Percentiles rank a stretch among this genome's conserved stretches.
Conservation (phyloP, 2,888 invertebrate species). For the Xanthia togata region DNA sequence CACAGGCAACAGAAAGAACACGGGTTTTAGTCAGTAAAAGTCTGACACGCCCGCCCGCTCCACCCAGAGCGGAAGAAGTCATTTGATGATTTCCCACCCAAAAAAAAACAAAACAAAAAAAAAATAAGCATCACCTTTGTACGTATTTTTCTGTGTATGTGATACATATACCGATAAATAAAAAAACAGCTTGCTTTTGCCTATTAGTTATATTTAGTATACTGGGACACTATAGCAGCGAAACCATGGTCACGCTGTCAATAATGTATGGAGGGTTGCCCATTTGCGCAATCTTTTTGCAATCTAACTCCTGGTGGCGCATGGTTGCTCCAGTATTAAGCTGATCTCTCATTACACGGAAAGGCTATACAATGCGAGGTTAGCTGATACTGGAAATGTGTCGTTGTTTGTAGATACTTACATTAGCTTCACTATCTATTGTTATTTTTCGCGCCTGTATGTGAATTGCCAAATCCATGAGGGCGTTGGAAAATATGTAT, state of each 20-base stretch:
- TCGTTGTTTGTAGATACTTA: slow-evolving; percentile 4
- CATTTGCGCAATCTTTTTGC: no score
- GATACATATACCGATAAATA: no score
- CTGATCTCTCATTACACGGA: not conserved
- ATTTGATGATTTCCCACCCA: no score
- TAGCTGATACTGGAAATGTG: not conserved
- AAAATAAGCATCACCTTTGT: no score
- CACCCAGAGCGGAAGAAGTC: no score
- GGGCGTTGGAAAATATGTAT: slow-evolving; percentile 25
- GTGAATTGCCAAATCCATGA: slow-evolving; percentile 24
- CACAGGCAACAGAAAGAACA: no score
- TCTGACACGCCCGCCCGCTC: no score
- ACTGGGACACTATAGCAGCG: not conserved
- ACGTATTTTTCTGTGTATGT: no score
- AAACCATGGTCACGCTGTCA: not conserved
- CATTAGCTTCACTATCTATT: slow-evolving; percentile 5
- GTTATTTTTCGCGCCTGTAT: slow-evolving; percentile 20
- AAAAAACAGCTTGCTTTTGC: not conserved
- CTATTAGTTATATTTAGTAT: not conserved
- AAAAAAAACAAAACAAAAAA: no score
- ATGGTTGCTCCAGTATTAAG: not conserved
- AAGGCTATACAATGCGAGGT: not conserved
- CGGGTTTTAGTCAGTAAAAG: no score
- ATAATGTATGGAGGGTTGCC: not conserved
- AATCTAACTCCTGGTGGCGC: not conserved